A percentile compares a stretch with the other conserved stretches of the same genome.
Conservation (phyloP, 2,797 vertebrate genomes). For the Coregonus ussuriensis region DNA sequence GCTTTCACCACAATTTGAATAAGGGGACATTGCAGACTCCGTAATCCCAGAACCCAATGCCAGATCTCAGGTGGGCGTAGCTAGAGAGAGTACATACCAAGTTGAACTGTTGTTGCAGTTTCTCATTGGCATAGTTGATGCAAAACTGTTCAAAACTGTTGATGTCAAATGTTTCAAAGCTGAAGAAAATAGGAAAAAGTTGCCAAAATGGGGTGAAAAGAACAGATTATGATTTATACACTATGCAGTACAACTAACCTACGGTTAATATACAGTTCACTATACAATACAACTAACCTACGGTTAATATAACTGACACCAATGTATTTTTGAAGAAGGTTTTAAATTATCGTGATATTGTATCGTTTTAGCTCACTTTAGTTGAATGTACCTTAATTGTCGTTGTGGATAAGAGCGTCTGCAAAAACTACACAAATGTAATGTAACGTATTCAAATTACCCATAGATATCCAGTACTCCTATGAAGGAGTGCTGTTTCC, state of each 20-base stretch:
- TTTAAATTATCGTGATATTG: too few species aligned
- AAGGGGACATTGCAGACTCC: neutral
- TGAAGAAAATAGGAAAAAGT: slow-evolving; percentile 59
- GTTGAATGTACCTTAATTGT: too few species aligned
- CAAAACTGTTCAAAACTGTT: slow-evolving; percentile 99
- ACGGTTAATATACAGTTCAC: neutral
- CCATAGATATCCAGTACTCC: slow-evolving; percentile 99
- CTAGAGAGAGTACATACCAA: slow-evolving; percentile 73
- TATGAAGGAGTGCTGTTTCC: slow-evolving; percentile 91
- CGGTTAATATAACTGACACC: too few species aligned
- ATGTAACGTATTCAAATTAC: slow-evolving; percentile 64
- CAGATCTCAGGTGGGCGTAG: too few species aligned
- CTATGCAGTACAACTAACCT: too few species aligned
- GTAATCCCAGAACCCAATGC: too few species aligned
- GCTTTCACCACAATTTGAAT: too few species aligned
- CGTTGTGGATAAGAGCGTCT: too few species aligned
- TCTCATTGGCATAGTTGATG: slow-evolving; percentile 75
- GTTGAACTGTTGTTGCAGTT: slow-evolving; percentile 98
- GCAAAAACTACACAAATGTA: too few species aligned
- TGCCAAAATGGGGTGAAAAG: neutral
- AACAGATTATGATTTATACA: neutral
- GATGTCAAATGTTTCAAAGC: slow-evolving; percentile 97
- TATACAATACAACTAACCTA: too few species aligned
- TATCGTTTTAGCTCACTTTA: too few species aligned
- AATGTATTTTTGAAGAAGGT: too few species aligned